phyloP scores from a whole-genome alignment of 37 sponge, comb jelly and placozoan species.

The Hexactinellida sp. region DNA sequence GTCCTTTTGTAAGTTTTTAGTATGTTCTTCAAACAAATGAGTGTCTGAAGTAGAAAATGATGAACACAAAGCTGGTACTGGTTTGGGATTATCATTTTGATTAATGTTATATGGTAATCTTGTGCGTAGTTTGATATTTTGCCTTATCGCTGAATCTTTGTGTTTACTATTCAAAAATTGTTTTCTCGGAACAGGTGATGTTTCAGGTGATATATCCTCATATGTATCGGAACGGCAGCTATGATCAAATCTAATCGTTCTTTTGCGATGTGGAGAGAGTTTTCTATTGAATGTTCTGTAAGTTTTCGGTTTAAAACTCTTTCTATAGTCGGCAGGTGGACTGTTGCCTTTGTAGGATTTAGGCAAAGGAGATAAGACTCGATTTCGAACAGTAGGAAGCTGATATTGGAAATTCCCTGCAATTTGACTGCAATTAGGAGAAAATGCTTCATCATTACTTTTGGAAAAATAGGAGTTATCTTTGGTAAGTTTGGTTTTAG shows the following conservation, averaged over 20 bases:
- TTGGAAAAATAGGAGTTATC: too few species aligned
- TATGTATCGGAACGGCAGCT: neutral
- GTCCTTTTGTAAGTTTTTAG: neutral
- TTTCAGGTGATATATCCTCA: neutral
- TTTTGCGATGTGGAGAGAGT: neutral
- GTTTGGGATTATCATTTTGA: neutral
- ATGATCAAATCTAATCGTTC: neutral
- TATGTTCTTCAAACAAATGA: neutral
- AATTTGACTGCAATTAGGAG: too few species aligned
- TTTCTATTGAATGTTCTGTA: neutral
- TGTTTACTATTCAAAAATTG: neutral
- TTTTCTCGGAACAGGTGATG: neutral
- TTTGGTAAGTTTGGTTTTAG: too few species aligned
- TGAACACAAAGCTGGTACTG: neutral
- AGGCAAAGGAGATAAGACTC: neutral
- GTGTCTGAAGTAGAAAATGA: neutral
- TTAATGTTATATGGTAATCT: neutral
- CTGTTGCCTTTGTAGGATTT: slow-evolving; percentile 1
- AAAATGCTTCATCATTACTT: too few species aligned
- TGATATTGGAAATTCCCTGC: too few species aligned
- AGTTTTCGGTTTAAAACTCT: neutral
- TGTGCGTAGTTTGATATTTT: neutral
- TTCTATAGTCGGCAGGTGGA: neutral
- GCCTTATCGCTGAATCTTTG: neutral
- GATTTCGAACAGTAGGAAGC: too few species aligned